Percentiles rank a stretch among this genome's conserved stretches.
Evolutionary conservation across 2,797 vertebrate species (phyloP).

Genomic region (Perodicticus potto): DNA sequence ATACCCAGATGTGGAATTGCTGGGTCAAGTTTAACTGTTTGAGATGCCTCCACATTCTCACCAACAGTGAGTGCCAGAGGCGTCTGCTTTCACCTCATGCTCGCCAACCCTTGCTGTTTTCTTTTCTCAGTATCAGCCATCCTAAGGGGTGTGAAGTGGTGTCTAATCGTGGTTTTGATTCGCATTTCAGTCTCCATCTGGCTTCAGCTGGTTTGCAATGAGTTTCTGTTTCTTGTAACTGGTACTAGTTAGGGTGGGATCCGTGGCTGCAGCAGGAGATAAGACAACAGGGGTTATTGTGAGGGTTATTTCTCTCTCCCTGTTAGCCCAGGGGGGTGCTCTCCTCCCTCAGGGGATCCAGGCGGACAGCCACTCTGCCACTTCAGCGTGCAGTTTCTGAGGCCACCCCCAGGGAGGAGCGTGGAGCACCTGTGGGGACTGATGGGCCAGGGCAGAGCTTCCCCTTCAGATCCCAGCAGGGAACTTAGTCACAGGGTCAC

Average conservation of each 20-base stretch:
- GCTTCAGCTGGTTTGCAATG: background rate
- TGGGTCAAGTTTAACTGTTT: background rate
- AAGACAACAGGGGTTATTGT: rapidly evolving
- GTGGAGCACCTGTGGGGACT: background rate
- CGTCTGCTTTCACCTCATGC: background rate
- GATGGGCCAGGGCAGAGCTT: no score
- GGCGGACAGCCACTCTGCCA: rapidly evolving
- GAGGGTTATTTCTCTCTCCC: background rate
- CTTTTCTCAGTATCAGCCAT: background rate
- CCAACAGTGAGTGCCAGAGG: rapidly evolving
- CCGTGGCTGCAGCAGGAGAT: background rate
- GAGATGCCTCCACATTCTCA: background rate
- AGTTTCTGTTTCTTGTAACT: constrained; percentile 51
- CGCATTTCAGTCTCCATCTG: background rate
- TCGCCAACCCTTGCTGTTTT: background rate
- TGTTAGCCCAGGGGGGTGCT: background rate
- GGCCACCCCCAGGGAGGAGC: background rate
- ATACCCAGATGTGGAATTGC: background rate
- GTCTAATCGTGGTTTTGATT: background rate
- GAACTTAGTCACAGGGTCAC: background rate
- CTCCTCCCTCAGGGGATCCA: background rate
- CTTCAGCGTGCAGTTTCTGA: background rate
- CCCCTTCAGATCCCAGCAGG: background rate
- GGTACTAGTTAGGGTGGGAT: background rate
- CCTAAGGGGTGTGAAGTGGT: background rate